Base-by-base conservation (phyloP, 2,888 invertebrate species). In the Epinotia demarniana region DNA sequence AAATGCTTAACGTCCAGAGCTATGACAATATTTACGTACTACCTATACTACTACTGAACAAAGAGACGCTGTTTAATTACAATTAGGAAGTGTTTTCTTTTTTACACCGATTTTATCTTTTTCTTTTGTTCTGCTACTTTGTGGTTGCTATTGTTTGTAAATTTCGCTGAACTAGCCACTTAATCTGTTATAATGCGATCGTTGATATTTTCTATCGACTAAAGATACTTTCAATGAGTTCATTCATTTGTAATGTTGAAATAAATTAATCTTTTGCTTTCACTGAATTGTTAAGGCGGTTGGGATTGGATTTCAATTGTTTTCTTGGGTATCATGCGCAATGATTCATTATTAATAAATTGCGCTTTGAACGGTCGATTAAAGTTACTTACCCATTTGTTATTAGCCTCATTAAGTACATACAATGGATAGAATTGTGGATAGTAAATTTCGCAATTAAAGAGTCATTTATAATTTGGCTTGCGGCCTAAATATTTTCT, bases 261-360 rank as follows among this genome's bases (percentile, higher is more conserved):
- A 92, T 90, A 85, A 88, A 92, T 90, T 86, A 86, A 86, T 87
- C 81, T 85, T 83, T 83, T 77, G 85, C 89, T 90, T 90, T 91
- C 87, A 82, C 86, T 82, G 39, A 77, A 81, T 85, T 85, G 81
- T 86, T 79, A 78, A 71, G 76, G 76, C 77, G 77, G 79, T 67
- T 71, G 67, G 63, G 67, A 58, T 76, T n/a, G 57, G 39, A 8
- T 76, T 68, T 61, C 18, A 43, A 76, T 72, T 49, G 62, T 68
- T 72, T 55, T 70, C 49, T 72, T 61, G 16, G 46, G 46, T 62
- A 62, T 57, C 39, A 61, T 62, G 13, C 33, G 23, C 62, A 27
- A 12, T 60, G 55, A 55, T 53, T 61, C 27, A 66, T 71, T 70
- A 63, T 11, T 39, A 46, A 75, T 71, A 60, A 66, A 74, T 63